A percentile compares a stretch with the other conserved stretches of the same genome.
phyloP scores from a whole-genome alignment of 2,888 invertebrate species.

The Cerastis leucographa region DNA sequence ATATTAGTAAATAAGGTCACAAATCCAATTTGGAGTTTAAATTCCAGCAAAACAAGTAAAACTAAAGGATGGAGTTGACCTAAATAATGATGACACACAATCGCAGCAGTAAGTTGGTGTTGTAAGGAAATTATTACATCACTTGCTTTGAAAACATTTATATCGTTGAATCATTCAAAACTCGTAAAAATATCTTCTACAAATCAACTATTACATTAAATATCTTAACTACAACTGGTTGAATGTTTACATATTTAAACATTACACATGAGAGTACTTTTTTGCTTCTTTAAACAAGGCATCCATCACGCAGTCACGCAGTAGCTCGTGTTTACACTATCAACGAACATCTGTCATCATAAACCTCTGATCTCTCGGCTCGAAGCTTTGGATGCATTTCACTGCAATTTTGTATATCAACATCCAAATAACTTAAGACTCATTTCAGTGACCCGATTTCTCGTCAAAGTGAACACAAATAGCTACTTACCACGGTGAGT shows the following conservation, averaged over 20 bases:
- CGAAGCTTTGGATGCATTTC: conserved; percentile 58
- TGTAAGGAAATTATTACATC: conserved; percentile 38
- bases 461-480: conserved; percentile 30
- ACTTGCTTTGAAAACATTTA: conserved; percentile 26
- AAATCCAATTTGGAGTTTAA: conserved; percentile 44
- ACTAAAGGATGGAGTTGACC: conserved; percentile 67
- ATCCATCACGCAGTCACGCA: conserved; percentile 67
- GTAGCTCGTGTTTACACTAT: conserved; percentile 68
- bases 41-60: conserved; percentile 63
- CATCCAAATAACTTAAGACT: conserved; percentile 49
- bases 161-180: conserved; percentile 36
- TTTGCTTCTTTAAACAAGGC: conserved; percentile 68
- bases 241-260: conserved; percentile 43
- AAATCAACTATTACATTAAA: conserved; percentile 40
- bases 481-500: conserved; percentile 92
- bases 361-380: conserved; percentile 65
- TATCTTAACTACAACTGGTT: conserved; percentile 41
- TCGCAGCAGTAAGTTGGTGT: conserved; percentile 27
- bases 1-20: conserved; percentile 15
- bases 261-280: conserved; percentile 53
- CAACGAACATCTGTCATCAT: conserved; percentile 73
- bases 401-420: conserved; percentile 48
- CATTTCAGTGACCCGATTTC: conserved; percentile 42
- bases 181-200: conserved; percentile 41
- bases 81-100: conserved; percentile 67